phyloP scores from a whole-genome alignment of 1,140 invertebrate genomes.

The Lepidostoma basale region DNA sequence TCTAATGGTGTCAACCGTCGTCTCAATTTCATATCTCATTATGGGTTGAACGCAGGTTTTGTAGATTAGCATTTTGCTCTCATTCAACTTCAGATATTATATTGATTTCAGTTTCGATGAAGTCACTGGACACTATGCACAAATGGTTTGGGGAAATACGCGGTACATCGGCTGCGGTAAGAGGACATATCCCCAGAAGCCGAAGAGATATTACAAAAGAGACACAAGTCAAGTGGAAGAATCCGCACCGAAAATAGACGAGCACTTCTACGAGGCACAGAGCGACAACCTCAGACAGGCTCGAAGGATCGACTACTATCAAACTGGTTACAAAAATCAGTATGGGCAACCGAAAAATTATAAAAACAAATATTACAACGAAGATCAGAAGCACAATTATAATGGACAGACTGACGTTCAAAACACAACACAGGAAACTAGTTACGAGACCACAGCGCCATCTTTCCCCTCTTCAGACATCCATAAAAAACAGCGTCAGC shows the following conservation, averaged over 20 bases:
- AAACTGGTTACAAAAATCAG: slow-evolving; percentile 7
- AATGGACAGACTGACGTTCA: background rate
- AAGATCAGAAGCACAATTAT: background rate
- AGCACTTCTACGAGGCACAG: slow-evolving; percentile 3
- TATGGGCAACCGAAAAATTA: background rate
- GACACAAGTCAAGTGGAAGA: slow-evolving; percentile 12
- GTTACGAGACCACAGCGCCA: slow-evolving; percentile 26
- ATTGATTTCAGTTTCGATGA: slow-evolving; percentile 22
- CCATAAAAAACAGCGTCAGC: slow-evolving; percentile 24
- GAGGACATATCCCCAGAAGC: slow-evolving; percentile 37
- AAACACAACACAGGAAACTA: slow-evolving; percentile 44
- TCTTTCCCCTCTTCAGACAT: slow-evolving; percentile 12
- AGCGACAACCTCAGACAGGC: slow-evolving; percentile 33
- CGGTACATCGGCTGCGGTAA: slow-evolving; percentile 50
- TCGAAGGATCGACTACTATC: slow-evolving; percentile 24
- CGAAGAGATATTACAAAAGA: slow-evolving; percentile 33
- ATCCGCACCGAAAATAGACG: background rate
- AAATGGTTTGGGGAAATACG: slow-evolving; percentile 58
- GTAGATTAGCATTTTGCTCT: too few relatives aligned
- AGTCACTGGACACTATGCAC: slow-evolving; percentile 53
- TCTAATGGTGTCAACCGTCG: too few relatives aligned
- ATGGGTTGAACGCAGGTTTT: too few relatives aligned
- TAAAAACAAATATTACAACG: background rate
- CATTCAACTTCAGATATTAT: too few relatives aligned
- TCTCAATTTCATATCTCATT: too few relatives aligned